phyloP scores from a whole-genome alignment of 2,797 vertebrate species.

The Cryptoprocta ferox region DNA sequence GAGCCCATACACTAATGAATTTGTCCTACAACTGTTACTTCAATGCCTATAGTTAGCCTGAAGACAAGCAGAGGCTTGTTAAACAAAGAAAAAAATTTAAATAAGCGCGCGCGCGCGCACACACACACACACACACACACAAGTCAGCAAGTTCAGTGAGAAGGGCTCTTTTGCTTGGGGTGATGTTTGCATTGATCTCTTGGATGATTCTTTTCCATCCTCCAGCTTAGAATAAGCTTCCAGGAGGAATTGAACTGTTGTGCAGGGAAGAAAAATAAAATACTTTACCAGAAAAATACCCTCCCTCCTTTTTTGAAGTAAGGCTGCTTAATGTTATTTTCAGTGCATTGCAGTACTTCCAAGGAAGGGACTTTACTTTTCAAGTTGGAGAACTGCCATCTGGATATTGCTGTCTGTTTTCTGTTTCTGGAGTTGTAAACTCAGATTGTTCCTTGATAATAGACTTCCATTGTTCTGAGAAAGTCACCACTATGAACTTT shows the following conservation, averaged over 20 bases:
- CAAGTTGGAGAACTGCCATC: background rate
- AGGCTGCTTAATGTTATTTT: background rate
- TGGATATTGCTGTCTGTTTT: background rate
- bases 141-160: background rate
- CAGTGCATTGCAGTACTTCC: background rate
- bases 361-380: background rate
- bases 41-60: background rate
- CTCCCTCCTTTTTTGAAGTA: constrained; percentile 27
- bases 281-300: constrained; percentile 21
- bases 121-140: background rate
- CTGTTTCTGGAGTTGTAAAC: constrained; percentile 3
- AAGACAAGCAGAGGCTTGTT: background rate
- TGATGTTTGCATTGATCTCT: constrained; percentile 3
- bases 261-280: constrained; percentile 12
- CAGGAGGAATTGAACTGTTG: background rate
- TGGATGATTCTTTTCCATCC: constrained; percentile 33
- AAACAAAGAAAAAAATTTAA: background rate
- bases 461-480: background rate
- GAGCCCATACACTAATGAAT: background rate
- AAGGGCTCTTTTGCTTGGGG: background rate
- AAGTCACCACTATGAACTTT: background rate
- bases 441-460: background rate
- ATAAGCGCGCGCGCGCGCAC: background rate
- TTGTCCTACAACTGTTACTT: background rate
- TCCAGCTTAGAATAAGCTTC: constrained; percentile 45